Evolutionary conservation across 2,113 vertebrate genomes (phyloP), one percentile per base, ranked within the genome.

Genomic region (Psilopsiagon aymara): DNA sequence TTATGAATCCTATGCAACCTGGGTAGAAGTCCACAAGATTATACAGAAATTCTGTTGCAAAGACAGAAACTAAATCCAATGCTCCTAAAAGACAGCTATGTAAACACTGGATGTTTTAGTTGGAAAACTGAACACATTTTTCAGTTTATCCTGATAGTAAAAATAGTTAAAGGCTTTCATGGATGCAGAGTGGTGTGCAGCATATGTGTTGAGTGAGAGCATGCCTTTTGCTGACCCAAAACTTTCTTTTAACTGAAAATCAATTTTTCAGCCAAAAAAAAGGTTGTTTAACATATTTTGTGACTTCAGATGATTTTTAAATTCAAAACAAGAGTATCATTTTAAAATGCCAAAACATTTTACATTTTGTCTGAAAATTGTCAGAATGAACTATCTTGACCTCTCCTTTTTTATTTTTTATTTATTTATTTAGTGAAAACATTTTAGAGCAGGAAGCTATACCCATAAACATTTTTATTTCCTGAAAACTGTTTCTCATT

Each of bases 81-180:
- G 11, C 23, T 55, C 33, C 44, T 46, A n/a, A 66, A 88, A 88
- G 70, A 4, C 70, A 63, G 21, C 44, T 81, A 75, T 81, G 73
- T 39, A 94, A 94, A 88, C 27, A 81, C 7, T 64, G 35, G 5
- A 70, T 78, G 31, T 70, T 92, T 86, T 55, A 70, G 23, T 37
- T 95, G 90, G 88, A 92, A 94, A 94, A 81, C 43, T 24, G 33
- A 92, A 47, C 33, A 64, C 25, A 94, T 88, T 75, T 93, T 93
- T 95, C 60, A 75, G 43, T 82, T 85, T 94, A 75, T 78, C 39
- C 28, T 78, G 37, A 78, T 29, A 75, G 51, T n/a, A 78, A 94
- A 95, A 94, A 53, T 37, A 74, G 39, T 77, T 90, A 83, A 81
- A 86, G 55, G 13, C 10, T 96, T 92, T 46, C 68, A 78, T 17